Percentiles rank a stretch among this genome's conserved stretches.
Conservation (phyloP, 2,797 vertebrate genomes). For the Diglossa cyanea region DNA sequence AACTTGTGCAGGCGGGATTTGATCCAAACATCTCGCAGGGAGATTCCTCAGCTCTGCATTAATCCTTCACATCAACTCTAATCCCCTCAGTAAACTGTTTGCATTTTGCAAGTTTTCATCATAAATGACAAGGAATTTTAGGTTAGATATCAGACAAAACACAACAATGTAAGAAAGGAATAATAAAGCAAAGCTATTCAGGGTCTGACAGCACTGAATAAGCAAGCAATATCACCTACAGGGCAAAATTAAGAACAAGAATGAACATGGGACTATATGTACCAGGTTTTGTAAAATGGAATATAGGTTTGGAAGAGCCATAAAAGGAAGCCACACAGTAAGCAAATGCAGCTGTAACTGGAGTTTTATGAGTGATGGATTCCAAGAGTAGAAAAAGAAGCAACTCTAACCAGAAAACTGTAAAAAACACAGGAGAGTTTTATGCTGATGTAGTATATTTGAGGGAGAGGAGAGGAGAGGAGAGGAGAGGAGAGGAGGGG, state of each 20-base stretch:
- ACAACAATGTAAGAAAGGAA: conserved; percentile 30
- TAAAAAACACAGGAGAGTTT: not conserved
- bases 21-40: conserved; percentile 49
- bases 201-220: conserved; percentile 31
- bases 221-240: conserved; percentile 20
- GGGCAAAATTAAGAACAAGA: conserved; percentile 54
- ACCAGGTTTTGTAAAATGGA: conserved; percentile 28
- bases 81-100: conserved; percentile 66
- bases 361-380: not conserved
- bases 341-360: conserved; percentile 48
- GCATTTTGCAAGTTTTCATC: conserved; percentile 53
- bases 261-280: not conserved
- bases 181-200: conserved; percentile 53
- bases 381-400: not conserved
- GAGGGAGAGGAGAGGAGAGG: too few relatives aligned
- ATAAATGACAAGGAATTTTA: conserved; percentile 60
- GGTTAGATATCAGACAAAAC: conserved; percentile 54
- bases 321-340: conserved; percentile 47
- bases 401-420: not conserved
- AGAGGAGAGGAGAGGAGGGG: too few relatives aligned
- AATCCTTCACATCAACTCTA: conserved; percentile 57
- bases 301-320: not conserved
- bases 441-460: not conserved
- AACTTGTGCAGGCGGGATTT: conserved; percentile 38
- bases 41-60: conserved; percentile 60